These are phyloP conservation scores for Stichopus horrens DNA, from an alignment of 53 echinoderm and acorn worm species.

Conservation along the genomic window DNA sequence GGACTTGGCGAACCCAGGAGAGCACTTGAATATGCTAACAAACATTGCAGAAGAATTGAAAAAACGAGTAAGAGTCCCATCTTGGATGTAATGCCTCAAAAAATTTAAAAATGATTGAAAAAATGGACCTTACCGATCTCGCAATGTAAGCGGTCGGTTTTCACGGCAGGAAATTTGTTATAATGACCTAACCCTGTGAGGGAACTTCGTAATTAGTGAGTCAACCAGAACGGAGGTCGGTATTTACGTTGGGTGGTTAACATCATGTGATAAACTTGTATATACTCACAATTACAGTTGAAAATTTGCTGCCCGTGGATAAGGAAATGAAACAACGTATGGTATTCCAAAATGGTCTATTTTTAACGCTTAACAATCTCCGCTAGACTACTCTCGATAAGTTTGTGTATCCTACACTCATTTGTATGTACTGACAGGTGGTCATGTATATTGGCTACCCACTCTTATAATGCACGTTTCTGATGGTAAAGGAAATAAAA, in stretches of 20 bases:
- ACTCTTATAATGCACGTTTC: too few relatives aligned
- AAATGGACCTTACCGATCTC: not conserved
- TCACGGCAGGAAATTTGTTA: not conserved
- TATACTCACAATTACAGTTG: not conserved
- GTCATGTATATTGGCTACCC: too few relatives aligned
- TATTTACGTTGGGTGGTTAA: not conserved
- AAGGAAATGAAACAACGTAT: too few relatives aligned
- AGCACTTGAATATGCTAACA: not conserved
- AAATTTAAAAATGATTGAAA: too few relatives aligned
- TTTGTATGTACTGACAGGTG: too few relatives aligned
- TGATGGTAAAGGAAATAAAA: too few relatives aligned
- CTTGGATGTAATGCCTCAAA: not conserved
- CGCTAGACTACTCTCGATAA: too few relatives aligned
- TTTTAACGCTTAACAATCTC: too few relatives aligned
- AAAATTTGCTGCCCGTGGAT: too few relatives aligned
- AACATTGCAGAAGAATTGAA: not conserved
- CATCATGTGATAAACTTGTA: not conserved
- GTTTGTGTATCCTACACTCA: too few relatives aligned
- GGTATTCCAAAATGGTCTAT: too few relatives aligned
- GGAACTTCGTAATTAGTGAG: slow-evolving; percentile 16
- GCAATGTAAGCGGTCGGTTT: not conserved
- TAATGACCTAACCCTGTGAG: not conserved
- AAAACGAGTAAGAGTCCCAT: not conserved
- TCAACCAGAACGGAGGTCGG: not conserved
- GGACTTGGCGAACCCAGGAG: slow-evolving; percentile 1